Percentiles rank a stretch among this genome's conserved stretches.
Conservation (phyloP, 2,113 vertebrate species). For the Pedionomus torquatus region DNA sequence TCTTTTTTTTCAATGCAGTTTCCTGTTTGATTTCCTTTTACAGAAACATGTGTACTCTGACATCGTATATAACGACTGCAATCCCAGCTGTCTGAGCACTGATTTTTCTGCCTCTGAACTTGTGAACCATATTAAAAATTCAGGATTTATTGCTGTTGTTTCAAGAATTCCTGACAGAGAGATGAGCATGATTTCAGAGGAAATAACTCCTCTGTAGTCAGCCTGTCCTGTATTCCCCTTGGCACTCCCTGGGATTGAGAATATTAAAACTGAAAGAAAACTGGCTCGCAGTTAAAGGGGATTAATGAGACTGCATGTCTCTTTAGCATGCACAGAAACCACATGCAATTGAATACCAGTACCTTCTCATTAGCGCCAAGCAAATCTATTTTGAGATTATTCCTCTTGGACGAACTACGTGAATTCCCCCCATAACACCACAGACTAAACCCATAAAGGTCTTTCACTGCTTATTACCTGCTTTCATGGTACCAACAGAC, state of each 20-base stretch:
- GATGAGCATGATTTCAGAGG: conserved; percentile 14
- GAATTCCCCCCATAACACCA: neutral
- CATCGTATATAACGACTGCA: neutral
- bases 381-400: neutral
- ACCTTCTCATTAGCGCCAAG: neutral
- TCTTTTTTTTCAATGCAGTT: neutral
- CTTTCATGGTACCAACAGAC: neutral
- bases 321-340: neutral
- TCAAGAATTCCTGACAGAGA: conserved; percentile 28
- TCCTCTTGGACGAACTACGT: neutral
- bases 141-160: conserved; percentile 45
- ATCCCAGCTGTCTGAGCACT: neutral
- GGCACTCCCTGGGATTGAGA: neutral
- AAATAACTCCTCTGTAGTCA: conserved; percentile 17
- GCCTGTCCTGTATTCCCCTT: neutral
- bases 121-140: conserved; percentile 57
- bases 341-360: neutral
- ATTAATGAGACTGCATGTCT: neutral
- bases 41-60: conserved; percentile 2
- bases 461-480: neutral
- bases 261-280: conserved; percentile 30
- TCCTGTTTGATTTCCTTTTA: neutral
- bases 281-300: neutral
- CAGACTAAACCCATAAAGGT: neutral
- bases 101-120: conserved; percentile 51